phyloP scores from a whole-genome alignment of 37 sponge, comb jelly and placozoan genomes.

The Halisarca cf. caerulea region DNA sequence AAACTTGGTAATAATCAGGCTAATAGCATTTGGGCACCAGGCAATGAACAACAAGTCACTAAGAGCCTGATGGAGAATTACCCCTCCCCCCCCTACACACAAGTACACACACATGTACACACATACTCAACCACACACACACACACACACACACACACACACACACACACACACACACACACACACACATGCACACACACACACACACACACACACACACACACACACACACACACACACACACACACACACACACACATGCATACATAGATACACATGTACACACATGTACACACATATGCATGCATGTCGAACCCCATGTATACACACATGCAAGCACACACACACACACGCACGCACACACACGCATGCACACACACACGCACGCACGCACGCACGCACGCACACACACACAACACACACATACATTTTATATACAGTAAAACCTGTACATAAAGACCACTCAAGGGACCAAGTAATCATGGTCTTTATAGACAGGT shows the following conservation, averaged over 20 bases:
- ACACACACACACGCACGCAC: slow-evolving; percentile 8
- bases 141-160: background rate
- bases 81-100: no score
- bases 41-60: no score
- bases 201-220: background rate
- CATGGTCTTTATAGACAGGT: no score
- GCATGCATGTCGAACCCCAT: background rate
- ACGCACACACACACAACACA: slow-evolving; percentile 17
- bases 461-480: no score
- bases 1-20: no score
- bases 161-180: background rate
- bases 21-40: no score
- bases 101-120: no score
- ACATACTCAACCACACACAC: no score
- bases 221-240: slow-evolving; percentile 2
- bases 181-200: slow-evolving; percentile 3
- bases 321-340: background rate
- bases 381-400: background rate
- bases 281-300: background rate
- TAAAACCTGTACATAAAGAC: background rate
- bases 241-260: slow-evolving; percentile 9
- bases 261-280: background rate
- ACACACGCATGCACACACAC: slow-evolving; percentile 17
- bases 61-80: no score
- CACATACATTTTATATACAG: background rate